These are phyloP conservation scores for Nephrotoma guestfalica DNA, from an alignment of 2,888 invertebrate genomes.

Conservation along the genomic window DNA sequence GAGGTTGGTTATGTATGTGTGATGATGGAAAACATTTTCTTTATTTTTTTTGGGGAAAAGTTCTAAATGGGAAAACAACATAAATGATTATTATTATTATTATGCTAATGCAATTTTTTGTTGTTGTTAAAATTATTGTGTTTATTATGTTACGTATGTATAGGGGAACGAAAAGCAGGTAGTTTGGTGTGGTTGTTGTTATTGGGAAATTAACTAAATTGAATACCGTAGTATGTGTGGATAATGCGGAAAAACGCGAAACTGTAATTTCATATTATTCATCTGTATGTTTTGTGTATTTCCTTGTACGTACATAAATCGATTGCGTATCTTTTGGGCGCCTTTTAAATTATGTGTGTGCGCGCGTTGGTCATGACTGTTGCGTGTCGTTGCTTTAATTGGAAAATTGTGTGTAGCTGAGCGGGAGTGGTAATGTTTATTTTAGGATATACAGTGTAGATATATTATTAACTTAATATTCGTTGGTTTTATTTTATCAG, in stretches of 20 bases:
- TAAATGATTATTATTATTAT: background rate
- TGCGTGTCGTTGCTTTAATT: background rate
- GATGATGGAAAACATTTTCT: background rate
- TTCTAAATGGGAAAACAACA: background rate
- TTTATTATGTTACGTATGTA: background rate
- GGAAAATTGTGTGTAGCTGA: background rate
- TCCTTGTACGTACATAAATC: background rate
- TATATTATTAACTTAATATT: background rate
- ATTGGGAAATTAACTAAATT: background rate
- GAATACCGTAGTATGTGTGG: background rate
- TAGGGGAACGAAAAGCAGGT: background rate
- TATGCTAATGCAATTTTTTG: background rate
- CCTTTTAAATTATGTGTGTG: background rate
- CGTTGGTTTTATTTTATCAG: background rate
- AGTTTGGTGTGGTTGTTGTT: background rate
- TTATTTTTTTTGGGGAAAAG: background rate
- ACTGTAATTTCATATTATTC: background rate
- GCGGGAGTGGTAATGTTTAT: background rate
- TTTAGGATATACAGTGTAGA: background rate
- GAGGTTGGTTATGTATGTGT: background rate
- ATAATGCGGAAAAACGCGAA: background rate
- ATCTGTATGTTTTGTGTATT: background rate
- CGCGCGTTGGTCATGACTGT: background rate
- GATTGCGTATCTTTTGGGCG: background rate
- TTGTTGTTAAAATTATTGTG: background rate